phyloP scores from a whole-genome alignment of 2,113 vertebrate species.

The Carlito syrichta region DNA sequence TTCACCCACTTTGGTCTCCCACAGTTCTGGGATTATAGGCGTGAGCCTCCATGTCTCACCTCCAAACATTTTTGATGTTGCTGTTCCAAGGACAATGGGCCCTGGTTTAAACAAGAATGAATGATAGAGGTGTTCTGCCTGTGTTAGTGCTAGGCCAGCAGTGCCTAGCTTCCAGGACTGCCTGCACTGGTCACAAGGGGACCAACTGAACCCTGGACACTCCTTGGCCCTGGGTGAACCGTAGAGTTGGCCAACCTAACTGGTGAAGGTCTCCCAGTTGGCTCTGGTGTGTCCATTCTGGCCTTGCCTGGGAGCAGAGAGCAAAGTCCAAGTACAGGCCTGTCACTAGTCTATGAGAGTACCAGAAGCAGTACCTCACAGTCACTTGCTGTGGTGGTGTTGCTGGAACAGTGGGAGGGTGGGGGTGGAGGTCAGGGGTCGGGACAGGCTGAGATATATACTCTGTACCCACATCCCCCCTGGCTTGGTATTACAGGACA shows the following conservation, averaged over 20 bases:
- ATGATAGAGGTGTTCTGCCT: not conserved
- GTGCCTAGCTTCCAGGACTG: not conserved
- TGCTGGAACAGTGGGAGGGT: not conserved
- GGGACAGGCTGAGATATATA: not conserved
- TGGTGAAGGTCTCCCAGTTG: no score
- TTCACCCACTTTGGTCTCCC: no score
- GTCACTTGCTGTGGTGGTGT: not conserved
- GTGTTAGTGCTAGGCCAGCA: fast-evolving
- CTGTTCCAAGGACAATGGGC: not conserved
- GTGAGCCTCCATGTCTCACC: no score
- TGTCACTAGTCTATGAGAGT: not conserved
- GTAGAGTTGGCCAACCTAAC: no score
- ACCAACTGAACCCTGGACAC: not conserved
- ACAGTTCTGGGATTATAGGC: no score
- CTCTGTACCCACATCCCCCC: not conserved
- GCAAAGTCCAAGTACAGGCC: no score
- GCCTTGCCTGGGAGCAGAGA: not conserved
- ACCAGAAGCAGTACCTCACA: not conserved
- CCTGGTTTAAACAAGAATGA: not conserved
- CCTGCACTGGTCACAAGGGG: not conserved
- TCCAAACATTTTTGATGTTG: not conserved
- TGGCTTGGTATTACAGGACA: not conserved
- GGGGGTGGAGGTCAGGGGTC: no score
- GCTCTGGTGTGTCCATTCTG: not conserved
- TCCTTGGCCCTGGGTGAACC: not conserved